A percentile compares a stretch with the other conserved stretches of the same genome.
These are phyloP conservation scores for Melieria crassipennis DNA, from an alignment of 2,888 invertebrate genomes.

Conservation along the genomic window DNA sequence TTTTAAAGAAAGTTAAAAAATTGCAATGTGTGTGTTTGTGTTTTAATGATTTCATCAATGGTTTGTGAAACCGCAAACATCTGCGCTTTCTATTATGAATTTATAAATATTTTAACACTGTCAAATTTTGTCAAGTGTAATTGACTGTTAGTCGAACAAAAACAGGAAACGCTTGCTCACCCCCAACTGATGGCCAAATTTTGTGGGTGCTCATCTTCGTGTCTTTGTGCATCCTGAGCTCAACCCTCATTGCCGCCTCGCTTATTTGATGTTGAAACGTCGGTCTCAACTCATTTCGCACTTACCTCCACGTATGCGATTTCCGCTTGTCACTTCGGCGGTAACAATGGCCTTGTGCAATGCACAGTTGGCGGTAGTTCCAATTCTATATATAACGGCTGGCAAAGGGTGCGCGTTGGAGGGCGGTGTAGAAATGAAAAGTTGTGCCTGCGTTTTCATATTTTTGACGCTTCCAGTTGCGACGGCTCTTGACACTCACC, in stretches of 20 bases:
- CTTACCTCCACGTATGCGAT: neutral
- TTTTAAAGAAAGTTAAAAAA: neutral
- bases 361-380: neutral
- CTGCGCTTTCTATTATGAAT: neutral
- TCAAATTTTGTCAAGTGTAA: neutral
- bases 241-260: too few relatives aligned
- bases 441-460: neutral
- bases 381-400: neutral
- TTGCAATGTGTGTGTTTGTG: neutral
- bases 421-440: neutral
- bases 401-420: neutral
- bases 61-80: neutral
- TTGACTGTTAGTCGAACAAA: neutral
- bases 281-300: too few relatives aligned
- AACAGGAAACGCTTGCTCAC: neutral
- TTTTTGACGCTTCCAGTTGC: too few relatives aligned
- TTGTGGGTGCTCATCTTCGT: too few relatives aligned
- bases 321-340: slow-evolving; percentile 34
- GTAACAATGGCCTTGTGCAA: slow-evolving; percentile 6
- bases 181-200: too few relatives aligned
- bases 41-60: neutral
- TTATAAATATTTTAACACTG: neutral
- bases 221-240: too few relatives aligned
- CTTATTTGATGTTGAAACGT: too few relatives aligned
- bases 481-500: too few relatives aligned